Base-by-base conservation (phyloP, 2,113 vertebrate genomes). In the Hippolais icterina region DNA sequence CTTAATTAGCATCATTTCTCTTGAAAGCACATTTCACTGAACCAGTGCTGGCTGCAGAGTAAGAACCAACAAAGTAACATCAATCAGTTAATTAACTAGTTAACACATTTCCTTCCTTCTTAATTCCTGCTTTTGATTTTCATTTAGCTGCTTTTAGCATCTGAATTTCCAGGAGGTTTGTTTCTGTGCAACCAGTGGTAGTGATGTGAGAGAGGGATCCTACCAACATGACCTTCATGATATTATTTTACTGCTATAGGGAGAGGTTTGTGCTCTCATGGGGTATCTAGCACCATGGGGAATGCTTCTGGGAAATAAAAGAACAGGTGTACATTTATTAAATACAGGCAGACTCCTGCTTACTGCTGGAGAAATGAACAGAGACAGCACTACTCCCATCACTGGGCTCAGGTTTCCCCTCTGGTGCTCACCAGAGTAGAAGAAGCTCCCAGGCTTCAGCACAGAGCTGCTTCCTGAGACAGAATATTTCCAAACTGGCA, bases 1-100 rank as follows among this genome's bases (percentile, higher is more conserved):
- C 90, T 93, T 97, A 94, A 95, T 96, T 94, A 94, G 69, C 90
- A 84, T 83, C 31, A 65, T 84, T 96, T 90, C 79, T 94, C 86
- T 93, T 83, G 92, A 88, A 96, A 96, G 94, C 64, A 79, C 27
- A 75, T 96, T 95, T 89, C 10, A 20, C 35, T 68, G 68, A 95
- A 79, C 82, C 41, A 82, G 44, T 41, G 79, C 66, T 47, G 37
- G 52, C 69, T 90, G 53, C 37, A 35, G 76, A 50, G 86, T 89
- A 56, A 90, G 69, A 95, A 93, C 50, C 64, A 89, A 71, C 44
- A 64, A 92, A 91, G 82, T 94, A 94, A 93, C 92, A 96, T 95
- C 93, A 96, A 94, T 94, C 83, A 87, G 77, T 70, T 96, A 95
- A 95, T 93, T 94, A 93, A 83, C 69, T 94, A 64, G 76, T 87